Evolutionary conservation across 2,113 vertebrate genomes (phyloP), one percentile per base, ranked within the genome.

Genomic region (Coreoperca whiteheadi): DNA sequence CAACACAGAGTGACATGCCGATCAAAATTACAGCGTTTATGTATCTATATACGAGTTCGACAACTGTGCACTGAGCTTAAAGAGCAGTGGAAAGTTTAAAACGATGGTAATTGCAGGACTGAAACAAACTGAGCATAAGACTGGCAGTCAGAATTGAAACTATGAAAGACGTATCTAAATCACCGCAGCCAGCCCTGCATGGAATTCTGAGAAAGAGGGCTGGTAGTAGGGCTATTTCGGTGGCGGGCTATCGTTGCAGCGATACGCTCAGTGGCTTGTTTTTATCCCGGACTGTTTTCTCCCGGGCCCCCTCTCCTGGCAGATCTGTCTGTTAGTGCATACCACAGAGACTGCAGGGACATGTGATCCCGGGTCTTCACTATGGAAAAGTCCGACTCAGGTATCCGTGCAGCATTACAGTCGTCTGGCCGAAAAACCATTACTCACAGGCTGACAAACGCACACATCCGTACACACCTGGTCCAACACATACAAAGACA

Each of bases 81-180:
- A 90, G 77, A 90, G 82, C 79, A 73, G 81, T 53, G 71, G 71
- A 87, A 90, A 76, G 81, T 82, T 89, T 74, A 87, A 81, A 81
- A 84, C 85, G 18, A n/a, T 16, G 39, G 84, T 92, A 92, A 93
- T 91, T 91, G 89, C 60, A 91, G 90, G 85, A 87, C 78, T 84
- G 77, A 84, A 90, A 88, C 83, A 64, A 87, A 79, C 80, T 53
- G 70, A 79, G 84, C 78, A 67, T 4, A 57, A 78, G 82, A 73
- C 83, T 90, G 90, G 79, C 88, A 93, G 84, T 86, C 77, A 64
- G 79, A 79, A 75, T 51, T 79, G 73, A 86, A 77, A 86, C 60
- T 74, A 79, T 74, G 75, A 88, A 87, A 74, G 51, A 82, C 85
- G 21, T 6, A 71, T 81, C 67, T 84, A 72, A 88, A 82, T 87